These are phyloP conservation scores for Albula glossodonta DNA, from an alignment of 2,113 vertebrate species.

Conservation along the genomic window DNA sequence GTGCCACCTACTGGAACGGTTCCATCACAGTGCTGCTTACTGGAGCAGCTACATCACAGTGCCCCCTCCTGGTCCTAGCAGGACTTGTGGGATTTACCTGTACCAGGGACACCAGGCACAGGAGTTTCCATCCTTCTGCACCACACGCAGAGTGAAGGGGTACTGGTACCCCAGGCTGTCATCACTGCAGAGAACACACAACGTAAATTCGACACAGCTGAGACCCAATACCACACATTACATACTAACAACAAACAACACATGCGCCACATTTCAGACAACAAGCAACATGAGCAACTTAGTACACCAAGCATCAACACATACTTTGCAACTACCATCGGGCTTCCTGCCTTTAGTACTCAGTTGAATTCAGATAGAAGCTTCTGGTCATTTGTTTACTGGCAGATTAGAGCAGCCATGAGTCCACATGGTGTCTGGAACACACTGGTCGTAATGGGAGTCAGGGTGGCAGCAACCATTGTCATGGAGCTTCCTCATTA, in stretches of 20 bases:
- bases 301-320: too few species aligned
- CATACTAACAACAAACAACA: background rate
- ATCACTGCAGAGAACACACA: slow-evolving; percentile 77
- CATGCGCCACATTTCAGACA: background rate
- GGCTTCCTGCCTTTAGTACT: too few species aligned
- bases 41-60: background rate
- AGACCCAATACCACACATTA: background rate
- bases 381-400: too few species aligned
- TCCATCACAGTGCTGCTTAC: background rate
- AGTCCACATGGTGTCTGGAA: too few species aligned
- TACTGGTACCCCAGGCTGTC: slow-evolving; percentile 99
- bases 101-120: slow-evolving; percentile 98
- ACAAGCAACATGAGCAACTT: too few species aligned
- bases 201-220: background rate
- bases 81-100: slow-evolving; percentile 72
- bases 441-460: too few species aligned
- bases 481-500: too few species aligned
- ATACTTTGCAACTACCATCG: too few species aligned
- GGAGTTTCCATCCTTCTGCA: slow-evolving; percentile 93
- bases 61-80: background rate
- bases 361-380: too few species aligned
- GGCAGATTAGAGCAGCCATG: too few species aligned
- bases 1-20: background rate
- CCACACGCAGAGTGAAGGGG: slow-evolving; percentile 92
- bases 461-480: too few species aligned